Percentiles rank a stretch among this genome's conserved stretches.
phyloP scores from a whole-genome alignment of 2,113 vertebrate genomes.

The Sorex fumeus region DNA sequence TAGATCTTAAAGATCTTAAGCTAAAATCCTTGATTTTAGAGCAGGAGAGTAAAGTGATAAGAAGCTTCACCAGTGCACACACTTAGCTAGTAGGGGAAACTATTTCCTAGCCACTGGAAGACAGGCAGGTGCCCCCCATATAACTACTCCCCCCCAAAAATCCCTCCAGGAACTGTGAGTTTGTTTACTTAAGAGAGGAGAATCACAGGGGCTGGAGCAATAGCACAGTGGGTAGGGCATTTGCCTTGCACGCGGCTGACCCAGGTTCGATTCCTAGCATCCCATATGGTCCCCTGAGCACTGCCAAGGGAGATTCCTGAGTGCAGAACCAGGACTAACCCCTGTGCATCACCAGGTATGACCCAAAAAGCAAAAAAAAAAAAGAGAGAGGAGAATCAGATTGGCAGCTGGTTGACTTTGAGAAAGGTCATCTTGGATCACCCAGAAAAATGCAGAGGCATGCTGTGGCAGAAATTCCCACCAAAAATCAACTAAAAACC shows the following conservation, averaged over 20 bases:
- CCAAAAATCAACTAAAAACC: too few relatives aligned
- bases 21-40: conserved; percentile 11
- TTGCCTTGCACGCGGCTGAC: too few relatives aligned
- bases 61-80: not conserved
- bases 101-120: not conserved
- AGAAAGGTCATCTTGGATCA: not conserved
- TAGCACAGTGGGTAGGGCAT: too few relatives aligned
- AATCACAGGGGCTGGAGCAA: too few relatives aligned
- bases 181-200: not conserved
- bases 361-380: too few relatives aligned
- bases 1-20: conserved; percentile 35
- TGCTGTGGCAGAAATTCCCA: not conserved
- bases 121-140: not conserved
- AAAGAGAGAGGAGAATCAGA: not conserved
- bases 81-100: not conserved
- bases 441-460: not conserved
- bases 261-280: too few relatives aligned
- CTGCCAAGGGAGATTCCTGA: too few relatives aligned
- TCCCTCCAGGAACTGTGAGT: not conserved
- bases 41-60: not conserved
- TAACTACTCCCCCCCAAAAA: not conserved
- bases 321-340: too few relatives aligned
- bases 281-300: too few relatives aligned
- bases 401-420: not conserved
- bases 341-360: too few relatives aligned